Conservation (phyloP, 1,140 invertebrate genomes). For the Drosophila persimilis region DNA sequence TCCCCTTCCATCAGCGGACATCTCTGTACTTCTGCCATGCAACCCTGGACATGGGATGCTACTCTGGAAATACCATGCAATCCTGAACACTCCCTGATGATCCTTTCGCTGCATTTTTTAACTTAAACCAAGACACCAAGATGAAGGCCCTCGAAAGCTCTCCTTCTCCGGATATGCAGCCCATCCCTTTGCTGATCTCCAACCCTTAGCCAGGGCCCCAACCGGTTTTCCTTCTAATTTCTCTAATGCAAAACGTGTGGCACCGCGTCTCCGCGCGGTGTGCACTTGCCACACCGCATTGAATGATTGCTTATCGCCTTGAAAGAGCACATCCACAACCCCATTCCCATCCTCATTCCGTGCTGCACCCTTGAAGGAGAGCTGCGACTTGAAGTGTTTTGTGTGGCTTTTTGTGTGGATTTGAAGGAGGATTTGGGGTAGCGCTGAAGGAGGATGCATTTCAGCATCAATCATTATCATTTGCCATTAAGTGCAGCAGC, state of each 20-base stretch:
- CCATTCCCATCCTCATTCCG: background rate
- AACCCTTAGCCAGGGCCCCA: background rate
- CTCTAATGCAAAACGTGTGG: constrained; percentile 47
- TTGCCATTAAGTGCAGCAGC: constrained; percentile 74
- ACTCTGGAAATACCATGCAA: no score
- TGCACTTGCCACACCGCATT: constrained; percentile 48
- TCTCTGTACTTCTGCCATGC: no score
- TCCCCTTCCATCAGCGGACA: no score
- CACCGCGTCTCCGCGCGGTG: no score
- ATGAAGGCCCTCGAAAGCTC: no score
- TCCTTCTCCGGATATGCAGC: background rate
- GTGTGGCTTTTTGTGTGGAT: constrained; percentile 38
- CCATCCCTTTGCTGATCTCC: constrained; percentile 1
- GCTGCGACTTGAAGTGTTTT: constrained; percentile 23
- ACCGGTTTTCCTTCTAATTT: constrained; percentile 28
- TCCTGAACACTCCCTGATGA: no score
- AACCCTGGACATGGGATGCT: no score
- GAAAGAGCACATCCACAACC: background rate
- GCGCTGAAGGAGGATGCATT: constrained; percentile 33
- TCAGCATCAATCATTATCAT: constrained; percentile 77
- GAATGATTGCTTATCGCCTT: constrained; percentile 71
- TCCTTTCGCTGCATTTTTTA: no score
- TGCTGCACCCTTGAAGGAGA: background rate
- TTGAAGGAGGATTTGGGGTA: constrained; percentile 4
- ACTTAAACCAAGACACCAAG: no score